A percentile compares a stretch with the other conserved stretches of the same genome.
These are phyloP conservation scores for Nomada fabriciana DNA, from an alignment of 2,888 invertebrate species.

Conservation along the genomic window DNA sequence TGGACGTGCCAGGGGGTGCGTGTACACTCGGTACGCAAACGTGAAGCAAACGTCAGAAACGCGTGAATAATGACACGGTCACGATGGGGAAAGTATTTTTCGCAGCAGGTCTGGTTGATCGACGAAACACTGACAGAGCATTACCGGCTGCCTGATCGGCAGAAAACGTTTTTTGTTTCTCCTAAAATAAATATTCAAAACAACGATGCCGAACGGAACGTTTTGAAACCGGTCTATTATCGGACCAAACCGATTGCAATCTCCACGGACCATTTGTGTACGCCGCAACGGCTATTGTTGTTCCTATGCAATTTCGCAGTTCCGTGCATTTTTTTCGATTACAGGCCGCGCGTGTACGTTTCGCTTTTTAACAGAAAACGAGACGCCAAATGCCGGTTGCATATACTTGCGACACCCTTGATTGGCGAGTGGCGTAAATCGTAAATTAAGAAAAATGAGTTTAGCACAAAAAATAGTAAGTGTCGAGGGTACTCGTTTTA, in stretches of 20 bases:
- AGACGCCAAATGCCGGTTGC: not conserved
- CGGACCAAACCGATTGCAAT: slow-evolving; percentile 57
- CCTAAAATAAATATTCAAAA: slow-evolving; percentile 56
- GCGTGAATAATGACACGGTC: not conserved
- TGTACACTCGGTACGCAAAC: not conserved
- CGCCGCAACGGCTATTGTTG: slow-evolving; percentile 53
- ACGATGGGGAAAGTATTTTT: slow-evolving; percentile 1
- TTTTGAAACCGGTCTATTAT: slow-evolving; percentile 44
- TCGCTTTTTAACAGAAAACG: slow-evolving; percentile 30
- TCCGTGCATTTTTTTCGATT: slow-evolving; percentile 57
- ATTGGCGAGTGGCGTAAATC: not conserved
- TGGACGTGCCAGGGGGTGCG: not conserved
- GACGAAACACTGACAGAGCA: slow-evolving; percentile 32
- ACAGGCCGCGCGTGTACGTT: slow-evolving; percentile 2
- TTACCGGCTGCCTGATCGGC: not conserved
- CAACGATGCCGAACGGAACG: slow-evolving; percentile 3
- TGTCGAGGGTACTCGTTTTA: no score
- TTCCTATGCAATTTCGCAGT: slow-evolving; percentile 55
- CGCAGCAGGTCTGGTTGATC: slow-evolving; percentile 11
- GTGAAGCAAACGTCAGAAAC: slow-evolving; percentile 25
- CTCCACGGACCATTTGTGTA: slow-evolving; percentile 58
- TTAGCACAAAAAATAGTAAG: no score
- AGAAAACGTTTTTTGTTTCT: not conserved
- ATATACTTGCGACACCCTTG: slow-evolving; percentile 17
- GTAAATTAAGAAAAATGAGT: no score